Conservation (phyloP, 2,113 vertebrate genomes). For the Hystrix cristata region DNA sequence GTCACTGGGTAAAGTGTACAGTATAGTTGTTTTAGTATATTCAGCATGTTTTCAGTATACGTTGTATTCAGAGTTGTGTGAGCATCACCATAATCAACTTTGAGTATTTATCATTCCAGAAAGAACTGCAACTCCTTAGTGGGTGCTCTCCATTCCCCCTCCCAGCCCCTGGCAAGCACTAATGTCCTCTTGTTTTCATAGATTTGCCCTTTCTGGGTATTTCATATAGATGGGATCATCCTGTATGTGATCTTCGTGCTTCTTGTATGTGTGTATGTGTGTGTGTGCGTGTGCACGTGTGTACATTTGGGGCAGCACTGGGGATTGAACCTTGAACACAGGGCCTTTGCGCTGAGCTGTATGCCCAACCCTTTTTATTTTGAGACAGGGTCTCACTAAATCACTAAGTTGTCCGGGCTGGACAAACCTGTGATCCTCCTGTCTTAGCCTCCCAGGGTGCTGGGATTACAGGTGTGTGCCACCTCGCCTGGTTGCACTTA, state of each 20-base stretch:
- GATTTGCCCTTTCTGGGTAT: background rate
- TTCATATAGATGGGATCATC: background rate
- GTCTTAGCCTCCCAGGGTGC: background rate
- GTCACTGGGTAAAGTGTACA: accelerated
- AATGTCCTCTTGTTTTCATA: background rate
- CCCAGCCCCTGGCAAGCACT: background rate
- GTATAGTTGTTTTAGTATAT: accelerated
- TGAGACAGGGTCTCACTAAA: background rate
- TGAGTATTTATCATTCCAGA: too few species aligned
- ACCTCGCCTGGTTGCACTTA: background rate
- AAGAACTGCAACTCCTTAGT: background rate
- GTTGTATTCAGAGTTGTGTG: background rate
- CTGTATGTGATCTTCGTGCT: background rate
- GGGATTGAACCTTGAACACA: background rate
- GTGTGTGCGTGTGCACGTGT: background rate
- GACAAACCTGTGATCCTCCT: background rate
- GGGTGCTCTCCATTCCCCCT: background rate
- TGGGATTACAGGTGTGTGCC: background rate
- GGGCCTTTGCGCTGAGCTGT: background rate
- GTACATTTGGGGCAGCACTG: background rate
- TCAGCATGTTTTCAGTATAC: background rate
- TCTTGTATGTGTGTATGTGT: too few species aligned
- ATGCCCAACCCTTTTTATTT: background rate
- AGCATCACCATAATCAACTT: accelerated
- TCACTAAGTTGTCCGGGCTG: background rate